Base-by-base conservation (phyloP, 2,888 invertebrate species). In the Thumatha senex region DNA sequence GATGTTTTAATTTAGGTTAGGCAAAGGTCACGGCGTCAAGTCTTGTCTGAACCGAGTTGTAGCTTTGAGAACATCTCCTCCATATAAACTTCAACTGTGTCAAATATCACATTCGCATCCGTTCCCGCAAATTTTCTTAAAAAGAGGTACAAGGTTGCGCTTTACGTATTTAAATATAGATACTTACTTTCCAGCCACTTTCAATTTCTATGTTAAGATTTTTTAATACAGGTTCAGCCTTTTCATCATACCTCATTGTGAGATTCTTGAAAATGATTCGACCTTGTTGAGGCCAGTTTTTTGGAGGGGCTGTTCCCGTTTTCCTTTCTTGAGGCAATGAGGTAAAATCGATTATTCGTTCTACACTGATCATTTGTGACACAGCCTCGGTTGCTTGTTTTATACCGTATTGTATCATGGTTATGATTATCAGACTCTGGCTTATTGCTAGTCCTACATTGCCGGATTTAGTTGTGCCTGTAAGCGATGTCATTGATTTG, bases 321-420 rank as follows among this genome's bases (percentile, higher is more conserved):
- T 93, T 92, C 1, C 93, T 93, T 80, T 97, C 97, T 45, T 95
- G 92, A 0, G 95, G 94, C 24, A 97, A 79, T 12, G 94, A 89
- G 0, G 95, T 94, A 80, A 96, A 97, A 73, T 97, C 96, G 11
- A 96, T 76, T 0, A 97, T 94, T 47, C 97, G 90, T 78, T 97
- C 97, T 0, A 97, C 97, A 45, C 95, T 94, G 0, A 95, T 95
- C 95, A 96, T 95, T 70, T 95, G 94, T 13, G 94, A 94, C 41
- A 95, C 89, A 10, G 94, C 93, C 75, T 97, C 97, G 0, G 96
- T 95, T 15, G 95, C 94, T 77, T 96, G 96, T 51, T 96, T 92
- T 53, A 97, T 94, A n/a, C 96, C 96, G 84, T 95, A 94, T 76
- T 96, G 96, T 50, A 97, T 93, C 94, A 96, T 95, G 54, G 95